Evolutionary conservation across 2,797 vertebrate genomes (phyloP).

Genomic region (Picus viridis): DNA sequence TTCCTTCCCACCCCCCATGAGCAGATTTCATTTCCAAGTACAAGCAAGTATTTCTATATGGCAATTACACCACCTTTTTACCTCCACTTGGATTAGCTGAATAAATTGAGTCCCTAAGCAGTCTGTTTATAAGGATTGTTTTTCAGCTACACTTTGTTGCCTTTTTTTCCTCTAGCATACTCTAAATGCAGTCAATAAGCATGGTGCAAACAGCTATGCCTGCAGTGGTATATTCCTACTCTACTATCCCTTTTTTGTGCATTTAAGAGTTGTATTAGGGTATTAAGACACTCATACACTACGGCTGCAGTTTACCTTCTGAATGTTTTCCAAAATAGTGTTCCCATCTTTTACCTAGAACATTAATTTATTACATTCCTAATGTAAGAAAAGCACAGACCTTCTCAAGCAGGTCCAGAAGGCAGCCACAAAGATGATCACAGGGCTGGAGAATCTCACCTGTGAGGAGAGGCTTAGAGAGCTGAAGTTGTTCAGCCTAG

Average conservation of each 20-base stretch:
- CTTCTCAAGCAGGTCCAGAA: neutral
- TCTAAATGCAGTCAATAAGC: neutral
- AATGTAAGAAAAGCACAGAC: neutral
- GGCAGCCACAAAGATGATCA: neutral
- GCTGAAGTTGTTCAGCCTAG: neutral
- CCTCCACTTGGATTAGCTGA: neutral
- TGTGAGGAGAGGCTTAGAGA: neutral
- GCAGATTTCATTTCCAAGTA: constrained; percentile 9
- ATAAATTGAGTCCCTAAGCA: neutral
- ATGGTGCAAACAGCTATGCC: neutral
- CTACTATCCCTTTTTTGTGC: neutral
- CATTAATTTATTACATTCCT: neutral
- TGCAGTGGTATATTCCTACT: neutral
- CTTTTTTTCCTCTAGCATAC: neutral
- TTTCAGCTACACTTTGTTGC: neutral
- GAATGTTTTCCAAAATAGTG: neutral
- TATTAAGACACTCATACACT: neutral
- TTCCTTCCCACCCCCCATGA: neutral
- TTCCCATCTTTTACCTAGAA: neutral
- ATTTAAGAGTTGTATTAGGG: neutral
- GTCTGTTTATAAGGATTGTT: neutral
- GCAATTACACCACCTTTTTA: constrained; percentile 6
- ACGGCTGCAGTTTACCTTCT: neutral
- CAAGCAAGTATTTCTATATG: neutral
- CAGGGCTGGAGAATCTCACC: neutral